Evolutionary conservation across 2,113 vertebrate genomes (phyloP), one percentile per base, ranked within the genome.

Genomic region (Thamnaconus septentrionalis): DNA sequence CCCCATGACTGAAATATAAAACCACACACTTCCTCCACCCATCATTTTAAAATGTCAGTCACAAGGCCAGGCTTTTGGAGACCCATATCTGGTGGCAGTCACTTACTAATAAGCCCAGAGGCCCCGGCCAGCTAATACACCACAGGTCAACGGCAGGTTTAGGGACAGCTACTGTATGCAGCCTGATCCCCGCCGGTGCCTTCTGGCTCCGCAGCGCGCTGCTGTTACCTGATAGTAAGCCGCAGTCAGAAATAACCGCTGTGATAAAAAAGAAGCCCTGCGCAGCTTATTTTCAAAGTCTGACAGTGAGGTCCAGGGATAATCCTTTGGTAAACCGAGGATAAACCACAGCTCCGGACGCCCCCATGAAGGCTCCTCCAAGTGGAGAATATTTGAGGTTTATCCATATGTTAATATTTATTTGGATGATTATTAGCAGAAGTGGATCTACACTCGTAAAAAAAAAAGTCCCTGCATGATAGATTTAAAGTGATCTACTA

Each of bases 41-140:
- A 47, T 59, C 44, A 53, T 69, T 65, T 61, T 42, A 61, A 59
- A 60, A 79, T 64, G 71, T 76, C 64, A 69, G 53, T 76, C 79
- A 75, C 80, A 58, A 46, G 60, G 69, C 31, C 51, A 8, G 57
- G 66, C 71, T 69, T 56, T 3, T 31, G 18, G 4, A 1, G 63
- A 71, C 66, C 56, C 59, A 53, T 83, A 88, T 87, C 78, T 76
- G 78, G 65, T 82, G 41, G 75, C 86, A 76, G 53, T 75, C 66
- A 53, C 53, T 82, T 43, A 40, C 47, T 48, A 53, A 81, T 65
- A 75, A 71, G 62, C 45, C 47, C 18, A 40, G 64, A 61, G 66
- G 46, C 50, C 61, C 48, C 44, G 11, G 56, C 4, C 53, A 57
- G 56, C 54, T 59, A 55, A 71, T 51, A 53, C 75, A 53, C 46